Base-by-base conservation (phyloP, 2,113 vertebrate genomes). In the Parus major region DNA sequence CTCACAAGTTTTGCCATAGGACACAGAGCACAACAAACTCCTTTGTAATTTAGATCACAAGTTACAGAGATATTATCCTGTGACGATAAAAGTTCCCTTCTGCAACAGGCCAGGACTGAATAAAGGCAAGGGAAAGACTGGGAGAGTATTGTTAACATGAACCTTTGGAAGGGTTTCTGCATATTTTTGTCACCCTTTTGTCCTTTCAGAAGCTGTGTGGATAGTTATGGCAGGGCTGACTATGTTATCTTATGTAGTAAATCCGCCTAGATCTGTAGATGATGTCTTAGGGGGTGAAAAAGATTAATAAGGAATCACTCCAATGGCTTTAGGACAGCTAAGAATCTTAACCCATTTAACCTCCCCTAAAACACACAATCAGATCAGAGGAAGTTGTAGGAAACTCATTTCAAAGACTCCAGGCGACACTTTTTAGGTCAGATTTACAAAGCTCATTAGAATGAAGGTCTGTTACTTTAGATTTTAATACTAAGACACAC, bases 321-420 rank as follows among this genome's bases (percentile, higher is more conserved):
- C 97, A 98, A 97, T 98, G 98, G 98, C 98, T 99, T 99, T 98
- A 98, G 98, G 95, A 97, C 93, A 94, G 98, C 98, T 99, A 99
- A 99, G 98, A 98, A 98, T 98, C 98, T 99, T 99, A 99, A 99
- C 98, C 98, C 98, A 97, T 97, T 98, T 99, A 99, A 98, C 98
- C 98, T 98, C 98, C 96, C 95, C 97, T 98, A 97, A 98, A 98
- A 98, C 97, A 97, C 96, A 97, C 93, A 96, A 97, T 97, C 96
- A 97, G 97, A 98, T 97, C 98, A 98, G 97, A 96, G 88, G 96
- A 97, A 83, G 95, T 95, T 94, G 96, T 91, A 98, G 95, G 95
- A 98, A 97, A 98, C 98, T 98, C 96, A 98, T 98, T 98, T 98
- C 97, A 95, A 95, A 97, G 96, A 79, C 96, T 96, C 97, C 59